Percentiles rank a stretch among this genome's conserved stretches.
Evolutionary conservation across 2,113 vertebrate species (phyloP).

Genomic region (Todiramphus saurophagus): DNA sequence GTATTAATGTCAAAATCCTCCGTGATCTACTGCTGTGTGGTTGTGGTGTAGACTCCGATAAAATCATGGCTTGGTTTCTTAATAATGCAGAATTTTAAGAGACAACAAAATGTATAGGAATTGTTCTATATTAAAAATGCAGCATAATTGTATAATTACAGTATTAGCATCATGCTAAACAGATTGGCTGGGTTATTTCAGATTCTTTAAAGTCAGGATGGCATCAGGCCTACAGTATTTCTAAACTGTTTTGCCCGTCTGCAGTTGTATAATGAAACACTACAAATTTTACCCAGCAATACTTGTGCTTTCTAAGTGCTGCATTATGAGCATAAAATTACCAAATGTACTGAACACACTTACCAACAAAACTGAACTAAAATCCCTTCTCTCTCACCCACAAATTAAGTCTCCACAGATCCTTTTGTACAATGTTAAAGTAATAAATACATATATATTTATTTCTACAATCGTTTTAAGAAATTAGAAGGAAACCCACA

Average conservation of each 20-base stretch:
- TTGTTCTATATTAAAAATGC: constrained; percentile 70
- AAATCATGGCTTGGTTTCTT: constrained; percentile 19
- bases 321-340: constrained; percentile 56
- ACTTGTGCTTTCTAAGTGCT: constrained; percentile 65
- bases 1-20: constrained; percentile 44
- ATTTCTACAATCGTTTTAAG: constrained; percentile 55
- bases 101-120: constrained; percentile 56
- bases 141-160: constrained; percentile 64
- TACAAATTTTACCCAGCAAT: constrained; percentile 66
- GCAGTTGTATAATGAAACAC: constrained; percentile 52
- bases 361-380: constrained; percentile 41
- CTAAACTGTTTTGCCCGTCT: constrained; percentile 52
- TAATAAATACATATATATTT: constrained; percentile 57
- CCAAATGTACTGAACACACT: constrained; percentile 52
- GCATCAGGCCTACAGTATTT: constrained; percentile 55
- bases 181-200: constrained; percentile 57
- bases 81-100: constrained; percentile 47
- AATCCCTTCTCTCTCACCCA: constrained; percentile 42
- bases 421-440: constrained; percentile 33
- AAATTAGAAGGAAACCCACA: constrained; percentile 54
- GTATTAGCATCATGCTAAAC: constrained; percentile 65
- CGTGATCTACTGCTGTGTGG: not conserved
- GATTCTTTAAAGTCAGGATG: constrained; percentile 68
- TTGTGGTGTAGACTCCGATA: not conserved
- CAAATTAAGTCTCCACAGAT: constrained; percentile 67